phyloP scores from a whole-genome alignment of 2,113 vertebrate species.

The Siniperca chuatsi region DNA sequence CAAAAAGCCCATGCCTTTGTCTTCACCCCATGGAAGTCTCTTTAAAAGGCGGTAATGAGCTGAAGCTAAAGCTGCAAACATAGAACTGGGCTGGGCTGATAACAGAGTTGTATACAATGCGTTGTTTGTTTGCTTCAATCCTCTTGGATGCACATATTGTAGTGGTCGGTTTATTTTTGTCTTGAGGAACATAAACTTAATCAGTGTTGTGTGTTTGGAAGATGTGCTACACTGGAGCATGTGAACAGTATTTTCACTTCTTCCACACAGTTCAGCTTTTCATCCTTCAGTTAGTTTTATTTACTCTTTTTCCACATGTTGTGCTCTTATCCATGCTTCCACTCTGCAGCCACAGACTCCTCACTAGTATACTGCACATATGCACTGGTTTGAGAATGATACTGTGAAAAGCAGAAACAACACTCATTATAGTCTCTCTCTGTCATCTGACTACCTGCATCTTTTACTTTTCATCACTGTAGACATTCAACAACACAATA shows the following conservation, averaged over 20 bases:
- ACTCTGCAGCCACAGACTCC: background rate
- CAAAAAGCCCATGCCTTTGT: conserved; percentile 58
- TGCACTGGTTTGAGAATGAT: background rate
- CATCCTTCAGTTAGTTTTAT: background rate
- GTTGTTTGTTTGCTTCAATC: conserved; percentile 58
- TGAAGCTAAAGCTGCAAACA: conserved; percentile 66
- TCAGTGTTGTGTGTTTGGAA: conserved; percentile 27
- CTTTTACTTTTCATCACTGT: too few relatives aligned
- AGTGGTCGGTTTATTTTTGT: conserved; percentile 49
- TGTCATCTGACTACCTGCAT: background rate
- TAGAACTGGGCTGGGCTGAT: conserved; percentile 73
- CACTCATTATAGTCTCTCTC: conserved; percentile 19
- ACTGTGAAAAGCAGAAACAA: background rate
- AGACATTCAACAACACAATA: background rate
- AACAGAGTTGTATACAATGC: conserved; percentile 56
- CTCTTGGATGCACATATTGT: conserved; percentile 45
- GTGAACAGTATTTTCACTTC: conserved; percentile 13
- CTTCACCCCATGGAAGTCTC: conserved; percentile 54
- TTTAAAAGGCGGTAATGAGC: conserved; percentile 66
- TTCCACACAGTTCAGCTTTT: conserved; percentile 1
- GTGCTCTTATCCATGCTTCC: background rate
- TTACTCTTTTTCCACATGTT: background rate
- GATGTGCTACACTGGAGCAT: background rate
- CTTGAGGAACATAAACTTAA: conserved; percentile 33
- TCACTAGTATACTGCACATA: background rate